Evolutionary conservation across 2,888 invertebrate genomes (phyloP), one percentile per base, ranked within the genome.

Genomic region (Phasia obesa): DNA sequence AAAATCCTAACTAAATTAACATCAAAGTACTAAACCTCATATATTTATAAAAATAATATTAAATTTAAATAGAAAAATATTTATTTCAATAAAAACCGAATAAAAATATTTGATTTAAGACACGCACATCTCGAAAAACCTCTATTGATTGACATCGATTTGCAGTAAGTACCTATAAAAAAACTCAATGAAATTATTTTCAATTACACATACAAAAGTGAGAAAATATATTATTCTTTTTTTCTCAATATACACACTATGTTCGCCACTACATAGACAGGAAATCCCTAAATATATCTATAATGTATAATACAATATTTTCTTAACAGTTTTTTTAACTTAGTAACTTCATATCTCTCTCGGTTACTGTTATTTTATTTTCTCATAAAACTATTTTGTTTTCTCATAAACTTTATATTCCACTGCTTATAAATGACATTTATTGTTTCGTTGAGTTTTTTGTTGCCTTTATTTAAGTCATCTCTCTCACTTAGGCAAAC

Each of bases 61-160:
- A 67, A 65, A 60, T 23, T 35, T 17, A 60, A 65, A 59, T 44
- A 38, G 35, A 17, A 25, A 35, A 76, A 13, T 35, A 71, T 60
- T 71, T 31, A 55, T 25, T 60, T 19, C 17, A 25, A 74, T 69
- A 62, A 74, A 70, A 51, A 65, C 53, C 64, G 69, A 81, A 51
- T 27, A 62, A 27, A 81, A 38, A 35, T 42, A 75, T 64, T 53
- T 23, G 1, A 15, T 35, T 35, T 53, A 55, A 38, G 49, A 67
- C 42, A 79, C 25, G 55, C 27, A 80, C 49, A 35, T 51, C 35
- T 31, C n/a, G 17, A 17, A 47, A 64, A 73, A 64, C 31, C 42
- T 6, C 38, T 27, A 84, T 84, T 81, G 84, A 81, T 81, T 81
- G 62, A 21, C 53, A 81, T 84, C 84, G 75, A 84, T 84, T 81